phyloP scores from a whole-genome alignment of 2,797 vertebrate species.

The Pseudochirops corinnae region DNA sequence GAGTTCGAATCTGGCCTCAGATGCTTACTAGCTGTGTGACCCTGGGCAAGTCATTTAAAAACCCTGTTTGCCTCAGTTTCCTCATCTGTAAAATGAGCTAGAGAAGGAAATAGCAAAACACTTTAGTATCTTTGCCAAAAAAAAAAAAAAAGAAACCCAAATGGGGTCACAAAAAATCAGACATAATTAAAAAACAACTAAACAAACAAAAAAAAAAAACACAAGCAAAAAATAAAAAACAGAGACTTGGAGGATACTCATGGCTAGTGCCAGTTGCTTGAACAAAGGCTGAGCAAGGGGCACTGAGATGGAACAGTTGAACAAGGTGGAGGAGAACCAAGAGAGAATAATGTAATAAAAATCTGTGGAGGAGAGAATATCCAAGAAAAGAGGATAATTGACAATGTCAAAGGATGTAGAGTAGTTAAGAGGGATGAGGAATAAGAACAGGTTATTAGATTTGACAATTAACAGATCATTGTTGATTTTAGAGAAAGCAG shows the following conservation, averaged over 20 bases:
- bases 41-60: not conserved
- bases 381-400: not conserved
- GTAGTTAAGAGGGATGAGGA: not conserved
- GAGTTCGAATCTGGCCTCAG: not conserved
- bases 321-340: not conserved
- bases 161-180: not conserved
- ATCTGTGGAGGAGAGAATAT: not conserved
- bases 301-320: not conserved
- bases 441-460: not conserved
- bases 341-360: not conserved
- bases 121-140: not conserved
- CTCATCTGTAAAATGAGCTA: not conserved
- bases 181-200: not conserved
- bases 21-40: not conserved
- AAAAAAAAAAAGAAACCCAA: not conserved
- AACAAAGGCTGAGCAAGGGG: not conserved
- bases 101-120: not conserved
- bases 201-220: not conserved
- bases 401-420: not conserved
- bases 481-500: not conserved
- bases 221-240: not conserved
- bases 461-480: not conserved
- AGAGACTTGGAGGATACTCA: not conserved
- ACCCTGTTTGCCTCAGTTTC: not conserved
- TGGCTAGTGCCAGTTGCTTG: not conserved